These are phyloP conservation scores for Spilarctia lutea DNA, from an alignment of 2,888 invertebrate genomes.

Conservation along the genomic window DNA sequence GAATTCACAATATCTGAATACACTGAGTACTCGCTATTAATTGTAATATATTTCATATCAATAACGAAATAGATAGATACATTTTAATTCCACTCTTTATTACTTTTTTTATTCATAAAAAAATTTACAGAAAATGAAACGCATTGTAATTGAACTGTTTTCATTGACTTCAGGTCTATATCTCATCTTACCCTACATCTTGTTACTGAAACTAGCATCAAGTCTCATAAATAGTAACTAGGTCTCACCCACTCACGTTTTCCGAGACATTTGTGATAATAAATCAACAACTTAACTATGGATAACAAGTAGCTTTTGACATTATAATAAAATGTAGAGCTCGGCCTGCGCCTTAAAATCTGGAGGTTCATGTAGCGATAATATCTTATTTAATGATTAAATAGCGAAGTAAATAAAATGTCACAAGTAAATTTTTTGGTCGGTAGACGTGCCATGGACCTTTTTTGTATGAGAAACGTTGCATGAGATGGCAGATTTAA, in stretches of 20 bases:
- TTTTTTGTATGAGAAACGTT: not conserved
- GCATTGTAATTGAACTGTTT: not conserved
- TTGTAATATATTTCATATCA: no score
- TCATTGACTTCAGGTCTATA: not conserved
- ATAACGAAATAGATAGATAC: no score
- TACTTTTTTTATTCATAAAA: not conserved
- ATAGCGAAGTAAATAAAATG: not conserved
- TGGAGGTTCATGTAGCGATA: not conserved
- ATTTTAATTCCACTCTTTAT: no score
- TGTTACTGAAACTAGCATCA: not conserved
- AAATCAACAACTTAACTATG: conserved; percentile 3
- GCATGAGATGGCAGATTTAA: not conserved
- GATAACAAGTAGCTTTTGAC: conserved; percentile 7
- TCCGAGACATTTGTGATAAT: not conserved
- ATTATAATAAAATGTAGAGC: conserved; percentile 7
- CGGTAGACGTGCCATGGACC: not conserved
- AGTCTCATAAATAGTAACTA: not conserved
- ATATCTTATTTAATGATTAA: not conserved
- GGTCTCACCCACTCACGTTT: conserved; percentile 1
- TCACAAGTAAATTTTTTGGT: not conserved
- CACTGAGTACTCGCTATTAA: no score
- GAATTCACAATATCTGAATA: no score
- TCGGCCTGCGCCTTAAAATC: not conserved
- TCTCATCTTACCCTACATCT: not conserved
- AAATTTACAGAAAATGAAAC: not conserved